Evolutionary conservation across 2,797 vertebrate genomes (phyloP), one percentile per base, ranked within the genome.

Genomic region (Malurus leucopterus): DNA sequence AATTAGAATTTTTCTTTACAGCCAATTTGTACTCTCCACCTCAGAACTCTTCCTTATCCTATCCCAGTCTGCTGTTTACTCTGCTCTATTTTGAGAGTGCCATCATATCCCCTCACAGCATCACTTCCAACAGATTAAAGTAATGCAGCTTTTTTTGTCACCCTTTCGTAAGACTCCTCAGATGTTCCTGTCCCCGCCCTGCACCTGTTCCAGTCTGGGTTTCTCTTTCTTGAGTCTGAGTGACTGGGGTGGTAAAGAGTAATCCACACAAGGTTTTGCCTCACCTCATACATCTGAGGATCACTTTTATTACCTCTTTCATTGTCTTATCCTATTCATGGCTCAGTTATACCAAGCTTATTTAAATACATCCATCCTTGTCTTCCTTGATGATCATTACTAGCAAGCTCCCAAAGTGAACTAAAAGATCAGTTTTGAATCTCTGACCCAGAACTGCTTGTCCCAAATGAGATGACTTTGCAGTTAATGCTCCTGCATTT

Each of bases 71-170:
- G 61, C 36, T 88, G 80, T 95, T 93, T 89, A 89, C 77, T 86
- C 88, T 57, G 73, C 53, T 70, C 88, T 93, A 91, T 93, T 92
- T 76, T 94, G 91, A 88, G 77, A 79, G n/a, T 70, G 57, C 84
- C 88, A 67, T 29, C 86, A 22, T 57, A 69, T 86, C 74, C 53
- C 53, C 71, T 95, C 86, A 11, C 50, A 76, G 86, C 77, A 57
- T 84, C 86, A 55, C 80, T 72, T 88, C 65, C 71, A 84, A 6
- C 8, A 86, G 93, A 88, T 94, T 63, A 89, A 93, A 93, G 84
- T 80, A 89, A 32, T 47, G 67, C 70, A 43, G 70, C 47, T 89
- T 75, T 89, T 95, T 89, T 84, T n/a, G 89, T 89, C 79, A 55
- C 84, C 43, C 78, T 92, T 90, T 85, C 65, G 27, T 57, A 61